phyloP scores from a whole-genome alignment of 2,888 invertebrate species.

The Microctonus hyperodae region DNA sequence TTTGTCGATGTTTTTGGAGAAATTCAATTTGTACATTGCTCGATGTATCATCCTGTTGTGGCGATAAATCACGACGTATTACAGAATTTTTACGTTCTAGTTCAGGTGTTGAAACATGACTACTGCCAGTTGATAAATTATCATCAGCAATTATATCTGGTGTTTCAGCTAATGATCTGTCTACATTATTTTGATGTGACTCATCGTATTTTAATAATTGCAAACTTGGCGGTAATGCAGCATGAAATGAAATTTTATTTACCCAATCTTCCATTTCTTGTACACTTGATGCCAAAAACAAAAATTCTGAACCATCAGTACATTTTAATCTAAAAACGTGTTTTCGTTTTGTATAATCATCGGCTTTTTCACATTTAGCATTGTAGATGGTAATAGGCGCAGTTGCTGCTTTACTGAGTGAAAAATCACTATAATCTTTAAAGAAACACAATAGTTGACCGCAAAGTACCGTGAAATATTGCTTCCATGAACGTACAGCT shows the following conservation, averaged over 20 bases:
- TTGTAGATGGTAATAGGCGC: conserved; percentile 77
- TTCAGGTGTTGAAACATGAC: conserved; percentile 64
- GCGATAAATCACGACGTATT: conserved; percentile 55
- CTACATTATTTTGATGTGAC: conserved; percentile 62
- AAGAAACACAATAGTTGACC: conserved; percentile 98
- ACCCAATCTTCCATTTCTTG: conserved; percentile 89
- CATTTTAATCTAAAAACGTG: conserved; percentile 88
- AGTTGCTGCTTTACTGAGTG: conserved; percentile 85
- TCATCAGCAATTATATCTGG: conserved; percentile 53
- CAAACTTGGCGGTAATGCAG: conserved; percentile 86
- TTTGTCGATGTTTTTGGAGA: conserved; percentile 55
- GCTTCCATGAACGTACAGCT: conserved; percentile 95
- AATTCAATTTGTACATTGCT: conserved; percentile 58
- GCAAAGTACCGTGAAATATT: conserved; percentile 92
- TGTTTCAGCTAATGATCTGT: conserved; percentile 47
- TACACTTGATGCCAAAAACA: conserved; percentile 80
- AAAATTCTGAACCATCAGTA: conserved; percentile 91
- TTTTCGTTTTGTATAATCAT: conserved; percentile 95
- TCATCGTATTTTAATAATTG: conserved; percentile 86
- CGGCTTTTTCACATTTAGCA: conserved; percentile 85
- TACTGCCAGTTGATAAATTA: conserved; percentile 61
- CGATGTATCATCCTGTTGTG: conserved; percentile 43
- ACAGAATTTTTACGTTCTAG: conserved; percentile 61
- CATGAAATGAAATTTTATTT: conserved; percentile 92
- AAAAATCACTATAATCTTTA: conserved; percentile 91